These are phyloP conservation scores for Laupala kohalensis DNA, from an alignment of 1,140 invertebrate genomes.

Conservation along the genomic window DNA sequence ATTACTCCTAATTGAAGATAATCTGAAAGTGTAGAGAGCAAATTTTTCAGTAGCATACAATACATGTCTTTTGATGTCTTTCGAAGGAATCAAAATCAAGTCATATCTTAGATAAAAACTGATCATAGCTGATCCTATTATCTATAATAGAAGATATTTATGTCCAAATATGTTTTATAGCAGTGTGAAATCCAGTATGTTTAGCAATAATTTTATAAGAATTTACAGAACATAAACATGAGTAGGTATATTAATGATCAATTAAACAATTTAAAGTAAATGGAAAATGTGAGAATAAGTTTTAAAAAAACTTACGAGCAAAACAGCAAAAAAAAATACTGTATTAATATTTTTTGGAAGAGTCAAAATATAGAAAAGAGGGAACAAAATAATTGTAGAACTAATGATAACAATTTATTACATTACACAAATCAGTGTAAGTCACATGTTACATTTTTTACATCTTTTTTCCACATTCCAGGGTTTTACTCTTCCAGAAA, in stretches of 20 bases:
- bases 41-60: not conserved
- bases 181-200: not conserved
- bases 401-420: not conserved
- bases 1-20: not conserved
- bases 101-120: not conserved
- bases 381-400: not conserved
- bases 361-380: not conserved
- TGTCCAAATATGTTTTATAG: not conserved
- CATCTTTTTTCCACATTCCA: not conserved
- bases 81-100: not conserved
- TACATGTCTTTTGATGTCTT: not conserved
- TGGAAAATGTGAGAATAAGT: not conserved
- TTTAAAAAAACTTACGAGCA: not conserved
- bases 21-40: not conserved
- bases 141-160: not conserved
- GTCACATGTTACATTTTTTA: not conserved
- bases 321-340: not conserved
- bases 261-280: not conserved
- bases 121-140: not conserved
- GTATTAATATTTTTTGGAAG: not conserved
- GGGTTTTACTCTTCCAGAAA: not conserved
- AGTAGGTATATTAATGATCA: not conserved
- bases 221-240: not conserved
- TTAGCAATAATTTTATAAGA: not conserved
- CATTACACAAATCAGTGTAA: not conserved